Percentiles rank a stretch among this genome's conserved stretches.
Evolutionary conservation across 2,113 vertebrate genomes (phyloP).

Genomic region (Clupea harengus): DNA sequence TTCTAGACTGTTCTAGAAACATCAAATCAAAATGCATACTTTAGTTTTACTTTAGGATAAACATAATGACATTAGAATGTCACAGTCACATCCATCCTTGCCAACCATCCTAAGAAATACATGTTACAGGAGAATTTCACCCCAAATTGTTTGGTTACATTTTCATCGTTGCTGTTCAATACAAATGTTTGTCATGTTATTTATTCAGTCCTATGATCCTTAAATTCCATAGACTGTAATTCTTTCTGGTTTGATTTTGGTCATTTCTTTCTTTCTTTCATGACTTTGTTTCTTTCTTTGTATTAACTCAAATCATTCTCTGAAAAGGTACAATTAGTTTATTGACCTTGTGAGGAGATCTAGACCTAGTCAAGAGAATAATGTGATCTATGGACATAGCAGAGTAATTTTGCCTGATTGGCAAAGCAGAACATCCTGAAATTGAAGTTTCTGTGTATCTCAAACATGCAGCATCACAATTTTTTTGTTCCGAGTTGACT

Average conservation of each 20-base stretch:
- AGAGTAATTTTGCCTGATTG: neutral
- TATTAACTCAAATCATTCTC: neutral
- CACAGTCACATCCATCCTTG: slow-evolving; percentile 1
- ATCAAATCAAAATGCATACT: neutral
- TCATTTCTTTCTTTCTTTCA: neutral
- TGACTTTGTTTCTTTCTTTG: neutral
- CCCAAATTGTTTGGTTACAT: neutral
- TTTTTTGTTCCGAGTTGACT: neutral
- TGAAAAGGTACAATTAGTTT: neutral
- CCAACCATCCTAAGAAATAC: neutral
- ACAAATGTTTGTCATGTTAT: neutral
- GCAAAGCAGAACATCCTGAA: neutral
- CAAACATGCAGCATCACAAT: neutral
- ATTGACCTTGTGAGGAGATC: neutral
- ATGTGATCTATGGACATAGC: neutral
- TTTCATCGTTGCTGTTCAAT: neutral
- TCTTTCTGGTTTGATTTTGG: neutral
- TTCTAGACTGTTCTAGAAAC: neutral
- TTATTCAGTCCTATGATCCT: neutral
- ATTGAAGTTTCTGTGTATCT: neutral
- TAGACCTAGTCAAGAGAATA: neutral
- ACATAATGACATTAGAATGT: neutral
- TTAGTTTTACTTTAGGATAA: neutral
- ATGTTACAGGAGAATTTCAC: neutral
- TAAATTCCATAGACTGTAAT: neutral